Evolutionary conservation across 2,113 vertebrate genomes (phyloP), one percentile per base, ranked within the genome.

Genomic region (Nipponia nippon): DNA sequence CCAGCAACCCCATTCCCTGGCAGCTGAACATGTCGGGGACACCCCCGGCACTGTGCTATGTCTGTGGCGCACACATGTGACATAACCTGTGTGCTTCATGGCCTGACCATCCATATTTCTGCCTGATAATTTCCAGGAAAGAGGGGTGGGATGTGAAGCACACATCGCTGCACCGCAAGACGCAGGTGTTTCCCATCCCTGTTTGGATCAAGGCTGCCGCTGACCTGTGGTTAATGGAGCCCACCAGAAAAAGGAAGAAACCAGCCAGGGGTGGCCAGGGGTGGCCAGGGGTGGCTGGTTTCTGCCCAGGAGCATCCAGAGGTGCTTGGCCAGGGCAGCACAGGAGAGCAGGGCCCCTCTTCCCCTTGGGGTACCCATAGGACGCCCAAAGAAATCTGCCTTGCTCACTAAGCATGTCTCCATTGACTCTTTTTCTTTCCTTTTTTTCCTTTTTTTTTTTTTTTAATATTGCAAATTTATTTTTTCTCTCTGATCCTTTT

Each of bases 21-120:
- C 69, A 87, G 70, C 30, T 67, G 75, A 52, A 61, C 0, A 0
- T 13, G 23, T 15, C 1, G 3, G 71, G 32, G 38, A 27, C 18
- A 85, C 22, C 7, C 7, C 19, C 61, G 67, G 46, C 42, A 21
- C 59, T 23, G 17, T 59, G 66, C 34, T 67, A 1, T 52, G 56
- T 50, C 47, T 72, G 34, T 36, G 62, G 30, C 55, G 71, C 7
- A 9, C 40, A 21, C 0, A 0, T 59, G 22, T 79, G 49, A 73
- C 18, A 3, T 4, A 73, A 59, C 49, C 75, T 32, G 6, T 14
- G 25, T 91, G 59, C 38, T 59, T n/a, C 46, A 7, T 9, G 15
- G 50, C 70, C 38, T 7, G 8, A 30, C 10, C 52, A 44, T 59
- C 62, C n/a, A 1, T 26, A n/a, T 34, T 73, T 55, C 82, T 90